Base-by-base conservation (phyloP, 2,888 invertebrate genomes). In the Tigriopus californicus region DNA sequence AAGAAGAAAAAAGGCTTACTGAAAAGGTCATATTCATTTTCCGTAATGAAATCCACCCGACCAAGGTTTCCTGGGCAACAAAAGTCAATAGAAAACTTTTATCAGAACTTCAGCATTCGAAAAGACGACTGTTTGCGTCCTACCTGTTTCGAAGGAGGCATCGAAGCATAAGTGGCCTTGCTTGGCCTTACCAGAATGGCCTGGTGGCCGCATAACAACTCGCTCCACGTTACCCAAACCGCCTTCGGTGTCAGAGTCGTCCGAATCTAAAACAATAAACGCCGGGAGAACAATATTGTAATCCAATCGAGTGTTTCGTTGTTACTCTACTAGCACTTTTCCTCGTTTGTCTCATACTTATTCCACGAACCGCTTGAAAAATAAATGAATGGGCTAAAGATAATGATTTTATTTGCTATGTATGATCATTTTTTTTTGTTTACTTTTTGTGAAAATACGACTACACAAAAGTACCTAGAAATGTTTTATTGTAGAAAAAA, bases 161-260 rank as follows among this genome's bases (percentile, higher is more conserved):
- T 95, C 94, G 73, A 95, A 95, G 68, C 94, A 92, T 24, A 95
- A 76, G 70, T 95, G 94, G 2, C 95, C 95, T 63, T 87, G 82
- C 74, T 92, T 94, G 12, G 94, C 92, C 72, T 92, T 90, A 1
- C 94, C 91, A 68, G 87, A 89, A 70, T 90, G 89, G 0, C 89
- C 90, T 0, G 87, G 83, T 6, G 90, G 90, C 18, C 90, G 78
- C 69, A 91, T 84, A 53, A 90, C 85, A 67, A 85, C 76, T 61
- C 86, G 80, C 68, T 84, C 90, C 57, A 95, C 82, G 72, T 95
- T 95, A 18, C 92, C 92, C 65, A 91, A 74, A 13, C 92, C 91
- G 52, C 90, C 89, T 70, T 95, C 94, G 61, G 85, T 85, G 68
- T 90, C 89, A 67, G 88, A 89, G 69, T 89, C 89, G 40, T 56